phyloP scores from a whole-genome alignment of 30 jellyfish, hydroid and myxozoan species.

The Chironex yamaguchii region DNA sequence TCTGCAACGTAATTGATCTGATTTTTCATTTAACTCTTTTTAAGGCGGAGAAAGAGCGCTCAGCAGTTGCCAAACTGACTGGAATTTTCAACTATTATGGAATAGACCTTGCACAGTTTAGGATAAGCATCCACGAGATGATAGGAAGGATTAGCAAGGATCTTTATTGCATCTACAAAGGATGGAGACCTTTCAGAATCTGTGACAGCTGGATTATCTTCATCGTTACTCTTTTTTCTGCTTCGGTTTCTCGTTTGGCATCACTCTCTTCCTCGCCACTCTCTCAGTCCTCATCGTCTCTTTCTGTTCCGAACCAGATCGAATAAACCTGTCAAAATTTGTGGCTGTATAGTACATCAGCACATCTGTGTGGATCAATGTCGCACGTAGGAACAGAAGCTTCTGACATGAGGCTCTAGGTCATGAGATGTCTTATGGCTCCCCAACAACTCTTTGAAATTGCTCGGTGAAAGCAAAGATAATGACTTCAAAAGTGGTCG shows the following conservation, averaged over 20 bases:
- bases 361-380: constrained; percentile 52
- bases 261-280: constrained; percentile 30
- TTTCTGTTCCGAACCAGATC: constrained; percentile 12
- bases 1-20: constrained; percentile 41
- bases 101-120: constrained; percentile 43
- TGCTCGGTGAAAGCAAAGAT: constrained; percentile 35
- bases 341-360: constrained; percentile 48
- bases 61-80: constrained; percentile 55
- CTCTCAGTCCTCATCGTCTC: constrained; percentile 2
- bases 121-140: constrained; percentile 50
- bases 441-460: constrained; percentile 26
- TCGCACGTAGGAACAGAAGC: constrained; percentile 30
- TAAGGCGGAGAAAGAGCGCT: constrained; percentile 55
- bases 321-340: constrained; percentile 32
- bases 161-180: constrained; percentile 39
- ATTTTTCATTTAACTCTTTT: constrained; percentile 23
- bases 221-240: constrained; percentile 12
- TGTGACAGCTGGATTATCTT: constrained; percentile 2
- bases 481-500: constrained; percentile 57
- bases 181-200: constrained; percentile 29
- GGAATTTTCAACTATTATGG: constrained; percentile 52
- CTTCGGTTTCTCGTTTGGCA: background rate
- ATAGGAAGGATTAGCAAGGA: constrained; percentile 47
- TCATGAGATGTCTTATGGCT: constrained; percentile 26
- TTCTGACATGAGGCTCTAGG: constrained; percentile 44